These are phyloP conservation scores for Pollenia labialis DNA, from an alignment of 2,888 invertebrate species.

Conservation along the genomic window DNA sequence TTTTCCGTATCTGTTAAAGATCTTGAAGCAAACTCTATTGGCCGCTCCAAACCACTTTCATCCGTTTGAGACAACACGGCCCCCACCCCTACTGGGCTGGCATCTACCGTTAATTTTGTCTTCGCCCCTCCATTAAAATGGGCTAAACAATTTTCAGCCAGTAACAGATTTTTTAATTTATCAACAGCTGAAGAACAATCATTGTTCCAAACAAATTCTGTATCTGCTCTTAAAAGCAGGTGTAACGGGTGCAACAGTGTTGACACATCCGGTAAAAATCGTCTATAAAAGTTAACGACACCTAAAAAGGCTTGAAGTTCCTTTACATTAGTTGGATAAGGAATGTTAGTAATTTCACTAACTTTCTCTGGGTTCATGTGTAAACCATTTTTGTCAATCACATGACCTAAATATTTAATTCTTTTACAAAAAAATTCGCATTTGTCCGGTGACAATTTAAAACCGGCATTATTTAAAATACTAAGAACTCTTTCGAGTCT, in stretches of 20 bases:
- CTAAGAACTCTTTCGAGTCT: slow-evolving; percentile 41
- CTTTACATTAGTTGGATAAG: slow-evolving; percentile 70
- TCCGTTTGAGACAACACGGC: slow-evolving; percentile 79
- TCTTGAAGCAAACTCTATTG: slow-evolving; percentile 80
- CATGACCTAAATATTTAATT: slow-evolving; percentile 76
- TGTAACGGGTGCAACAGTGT: slow-evolving; percentile 35
- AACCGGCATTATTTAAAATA: slow-evolving; percentile 55
- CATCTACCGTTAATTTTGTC: slow-evolving; percentile 76
- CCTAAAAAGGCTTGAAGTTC: slow-evolving; percentile 76
- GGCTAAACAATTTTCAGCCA: slow-evolving; percentile 64
- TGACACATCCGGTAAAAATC: slow-evolving; percentile 41
- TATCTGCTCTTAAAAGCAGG: slow-evolving; percentile 23
- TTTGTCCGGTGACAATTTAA: slow-evolving; percentile 65
- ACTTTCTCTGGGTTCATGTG: slow-evolving; percentile 77
- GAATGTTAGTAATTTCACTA: slow-evolving; percentile 72
- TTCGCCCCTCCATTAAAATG: slow-evolving; percentile 75
- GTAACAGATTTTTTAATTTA: slow-evolving; percentile 36
- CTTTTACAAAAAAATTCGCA: slow-evolving; percentile 75
- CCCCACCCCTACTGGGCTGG: slow-evolving; percentile 75
- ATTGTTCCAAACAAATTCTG: slow-evolving; percentile 74
- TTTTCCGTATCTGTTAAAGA: slow-evolving; percentile 77
- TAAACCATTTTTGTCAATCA: slow-evolving; percentile 77
- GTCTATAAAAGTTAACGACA: slow-evolving; percentile 55
- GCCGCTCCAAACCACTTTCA: slow-evolving; percentile 79
- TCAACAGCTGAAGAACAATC: slow-evolving; percentile 78